Conservation (phyloP, 2,797 vertebrate genomes). For the Cyclopterus lumpus region DNA sequence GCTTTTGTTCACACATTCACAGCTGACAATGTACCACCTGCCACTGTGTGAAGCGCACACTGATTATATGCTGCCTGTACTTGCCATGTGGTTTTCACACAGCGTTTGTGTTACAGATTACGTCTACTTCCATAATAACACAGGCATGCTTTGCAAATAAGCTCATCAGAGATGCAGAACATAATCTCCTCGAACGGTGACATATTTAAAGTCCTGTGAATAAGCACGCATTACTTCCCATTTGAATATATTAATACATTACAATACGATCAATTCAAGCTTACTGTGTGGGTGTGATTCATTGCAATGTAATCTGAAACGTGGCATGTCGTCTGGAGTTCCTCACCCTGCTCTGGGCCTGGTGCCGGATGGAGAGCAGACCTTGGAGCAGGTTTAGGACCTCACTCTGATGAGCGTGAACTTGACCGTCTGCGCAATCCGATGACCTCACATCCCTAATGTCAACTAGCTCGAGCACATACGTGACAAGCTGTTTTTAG, state of each 20-base stretch:
- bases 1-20: constrained; percentile 78
- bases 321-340: constrained; percentile 39
- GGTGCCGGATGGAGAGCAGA: constrained; percentile 17
- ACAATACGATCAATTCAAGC: not conserved
- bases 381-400: constrained; percentile 25
- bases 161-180: constrained; percentile 33
- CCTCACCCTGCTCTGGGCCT: constrained; percentile 41
- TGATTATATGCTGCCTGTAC: constrained; percentile 42
- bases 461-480: constrained; percentile 28
- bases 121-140: constrained; percentile 13
- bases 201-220: constrained; percentile 16
- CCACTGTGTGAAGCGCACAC: constrained; percentile 50
- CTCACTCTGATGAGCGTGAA: constrained; percentile 27
- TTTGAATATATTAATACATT: constrained; percentile 23
- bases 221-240: constrained; percentile 5
- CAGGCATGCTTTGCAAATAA: constrained; percentile 39
- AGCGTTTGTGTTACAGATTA: constrained; percentile 43
- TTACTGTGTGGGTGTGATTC: constrained; percentile 26
- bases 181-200: constrained; percentile 1
- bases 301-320: constrained; percentile 48
- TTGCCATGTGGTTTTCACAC: constrained; percentile 47
- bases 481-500: constrained; percentile 48
- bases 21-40: constrained; percentile 77
- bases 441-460: constrained; percentile 36
- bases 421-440: constrained; percentile 10